A percentile compares a stretch with the other conserved stretches of the same genome.
Conservation (phyloP, 2,888 invertebrate species). For the Aporophyla nigra region DNA sequence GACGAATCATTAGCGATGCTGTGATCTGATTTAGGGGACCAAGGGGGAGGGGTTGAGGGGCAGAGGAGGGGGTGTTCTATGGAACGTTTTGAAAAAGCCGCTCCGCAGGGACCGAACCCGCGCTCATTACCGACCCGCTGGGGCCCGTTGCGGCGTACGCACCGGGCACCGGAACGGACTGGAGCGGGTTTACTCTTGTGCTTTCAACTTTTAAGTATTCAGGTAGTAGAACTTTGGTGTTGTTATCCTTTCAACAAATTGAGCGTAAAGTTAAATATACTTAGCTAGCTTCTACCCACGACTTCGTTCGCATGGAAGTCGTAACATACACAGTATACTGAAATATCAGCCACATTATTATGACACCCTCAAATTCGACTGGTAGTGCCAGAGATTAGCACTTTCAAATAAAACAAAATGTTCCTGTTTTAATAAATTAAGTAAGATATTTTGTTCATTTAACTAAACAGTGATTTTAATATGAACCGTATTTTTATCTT, state of each 20-base stretch:
- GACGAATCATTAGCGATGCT: slow-evolving; percentile 48
- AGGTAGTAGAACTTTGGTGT: slow-evolving; percentile 37
- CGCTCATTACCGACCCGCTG: slow-evolving; percentile 38
- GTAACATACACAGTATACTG: background rate
- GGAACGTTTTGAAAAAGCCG: slow-evolving; percentile 39
- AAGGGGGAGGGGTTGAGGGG: background rate
- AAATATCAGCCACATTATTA: background rate
- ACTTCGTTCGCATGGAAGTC: background rate
- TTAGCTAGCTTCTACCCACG: background rate
- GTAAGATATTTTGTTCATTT: background rate
- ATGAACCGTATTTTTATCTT: no score
- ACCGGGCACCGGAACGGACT: background rate
- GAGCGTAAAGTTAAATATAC: slow-evolving; percentile 37
- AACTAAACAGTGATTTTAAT: background rate
- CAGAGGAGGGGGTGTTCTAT: background rate
- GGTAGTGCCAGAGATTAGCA: background rate
- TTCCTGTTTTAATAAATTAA: no score
- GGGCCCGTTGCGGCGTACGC: background rate
- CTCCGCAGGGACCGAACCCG: slow-evolving; percentile 38
- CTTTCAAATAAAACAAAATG: background rate
- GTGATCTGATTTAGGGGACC: slow-evolving; percentile 31
- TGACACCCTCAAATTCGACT: background rate
- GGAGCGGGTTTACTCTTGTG: slow-evolving; percentile 23
- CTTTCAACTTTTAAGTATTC: slow-evolving; percentile 43
- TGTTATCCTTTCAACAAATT: slow-evolving; percentile 39